Percentiles rank a stretch among this genome's conserved stretches.
phyloP scores from a whole-genome alignment of 2,113 vertebrate species.

The Oreochromis tanganicae region DNA sequence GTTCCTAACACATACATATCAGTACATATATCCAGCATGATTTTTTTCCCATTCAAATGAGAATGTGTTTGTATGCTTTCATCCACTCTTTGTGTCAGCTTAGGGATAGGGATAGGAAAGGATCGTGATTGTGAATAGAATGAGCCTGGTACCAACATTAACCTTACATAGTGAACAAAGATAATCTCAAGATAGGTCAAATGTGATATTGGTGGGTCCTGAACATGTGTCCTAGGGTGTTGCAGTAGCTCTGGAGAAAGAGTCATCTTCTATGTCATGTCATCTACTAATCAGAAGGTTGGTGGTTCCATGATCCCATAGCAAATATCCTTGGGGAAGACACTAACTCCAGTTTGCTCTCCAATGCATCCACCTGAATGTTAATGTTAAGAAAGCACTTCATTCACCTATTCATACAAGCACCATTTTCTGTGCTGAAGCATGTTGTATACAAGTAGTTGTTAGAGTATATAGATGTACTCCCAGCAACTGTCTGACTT shows the following conservation, averaged over 20 bases:
- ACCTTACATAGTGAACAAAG: neutral
- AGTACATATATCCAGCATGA: neutral
- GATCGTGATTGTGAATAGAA: neutral
- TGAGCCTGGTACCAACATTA: neutral
- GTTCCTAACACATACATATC: neutral
- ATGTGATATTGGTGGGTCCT: neutral
- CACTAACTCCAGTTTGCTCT: neutral
- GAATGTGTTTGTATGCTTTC: neutral
- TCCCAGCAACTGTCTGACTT: too few species aligned
- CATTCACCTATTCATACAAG: too few species aligned
- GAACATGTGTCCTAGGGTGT: neutral
- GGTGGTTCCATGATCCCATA: neutral
- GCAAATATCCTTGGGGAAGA: neutral
- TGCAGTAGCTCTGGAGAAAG: neutral
- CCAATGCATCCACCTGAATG: too few species aligned
- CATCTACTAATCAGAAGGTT: neutral
- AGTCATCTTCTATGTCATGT: neutral
- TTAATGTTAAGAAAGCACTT: too few species aligned
- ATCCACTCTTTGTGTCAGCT: neutral
- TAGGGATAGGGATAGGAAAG: neutral
- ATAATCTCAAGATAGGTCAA: neutral
- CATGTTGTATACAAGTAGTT: too few species aligned
- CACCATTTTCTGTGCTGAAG: too few species aligned
- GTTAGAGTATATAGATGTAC: too few species aligned
- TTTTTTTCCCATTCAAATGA: neutral